Evolutionary conservation across 2,113 vertebrate genomes (phyloP), one percentile per base, ranked within the genome.

Genomic region (Crocuta crocuta): DNA sequence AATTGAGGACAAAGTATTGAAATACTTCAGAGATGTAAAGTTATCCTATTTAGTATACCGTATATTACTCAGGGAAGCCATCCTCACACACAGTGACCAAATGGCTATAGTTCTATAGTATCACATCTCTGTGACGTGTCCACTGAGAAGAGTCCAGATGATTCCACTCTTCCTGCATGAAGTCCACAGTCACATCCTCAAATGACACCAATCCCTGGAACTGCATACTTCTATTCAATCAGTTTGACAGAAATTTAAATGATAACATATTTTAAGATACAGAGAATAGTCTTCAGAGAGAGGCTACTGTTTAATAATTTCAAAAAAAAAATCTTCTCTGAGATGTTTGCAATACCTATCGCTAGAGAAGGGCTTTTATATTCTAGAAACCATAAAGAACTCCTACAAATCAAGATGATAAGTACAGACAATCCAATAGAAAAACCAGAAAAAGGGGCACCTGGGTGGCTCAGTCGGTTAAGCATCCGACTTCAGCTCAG

Each of bases 171-270:
- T 98, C 84, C 79, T 87, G 91, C 33, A 89, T 95, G 61, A 95
- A 94, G 58, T 89, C 79, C 79, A 95, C 91, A 82, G 89, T 85
- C 65, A 96, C 96, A 95, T 97, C 95, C 21, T 97, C 70, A 10
- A 97, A 95, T 88, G 97, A 95, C 90, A 97, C 73, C 12, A n/a
- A 93, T 84, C 70, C 88, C 91, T 94, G 79, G 48, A 89, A 97
- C 81, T 66, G 45, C n/a, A 97, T 39, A 89, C 48, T 96, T 89
- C 85, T 80, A 19, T 79, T 87, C 87, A 82, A 55, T 84, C 65
- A 63, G 45, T 89, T 89, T 88, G 78, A 91, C 23, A 95, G 45
- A 95, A 91, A 95, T 76, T 73, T 70, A 93, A 87, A 24, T 79
- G 7, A 74, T 63, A 24, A 63, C 71, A 74, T 61, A 81, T 91